These are phyloP conservation scores for Hippolais icterina DNA, from an alignment of 2,113 vertebrate species.

Conservation along the genomic window DNA sequence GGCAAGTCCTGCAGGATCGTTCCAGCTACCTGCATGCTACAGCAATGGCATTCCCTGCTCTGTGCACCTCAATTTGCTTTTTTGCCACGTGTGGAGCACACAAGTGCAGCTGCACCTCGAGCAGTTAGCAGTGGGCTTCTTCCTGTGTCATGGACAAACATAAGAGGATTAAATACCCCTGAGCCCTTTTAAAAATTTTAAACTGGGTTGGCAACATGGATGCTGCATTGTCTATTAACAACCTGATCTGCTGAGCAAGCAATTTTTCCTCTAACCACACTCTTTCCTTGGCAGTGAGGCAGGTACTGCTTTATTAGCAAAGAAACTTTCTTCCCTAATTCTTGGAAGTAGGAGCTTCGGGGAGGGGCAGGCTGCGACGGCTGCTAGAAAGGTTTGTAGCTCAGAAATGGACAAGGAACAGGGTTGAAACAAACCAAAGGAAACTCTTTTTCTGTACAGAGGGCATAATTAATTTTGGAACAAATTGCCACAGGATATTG, in stretches of 20 bases:
- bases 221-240: constrained; percentile 5
- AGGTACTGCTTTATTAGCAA: constrained; percentile 4
- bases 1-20: constrained; percentile 18
- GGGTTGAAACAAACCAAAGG: constrained; percentile 13
- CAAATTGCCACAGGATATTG: not conserved
- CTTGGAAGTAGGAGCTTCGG: constrained; percentile 26
- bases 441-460: not conserved
- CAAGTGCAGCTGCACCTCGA: not conserved
- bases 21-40: not conserved
- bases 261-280: not conserved
- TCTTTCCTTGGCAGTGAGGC: constrained; percentile 18
- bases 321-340: constrained; percentile 51
- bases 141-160: not conserved
- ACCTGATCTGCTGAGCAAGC: constrained; percentile 43
- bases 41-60: constrained; percentile 19
- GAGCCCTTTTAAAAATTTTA: not conserved
- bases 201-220: not conserved
- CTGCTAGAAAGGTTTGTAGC: not conserved
- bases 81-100: not conserved
- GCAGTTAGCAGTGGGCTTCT: not conserved
- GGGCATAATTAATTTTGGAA: not conserved
- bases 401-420: not conserved
- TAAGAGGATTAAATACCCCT: not conserved
- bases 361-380: not conserved
- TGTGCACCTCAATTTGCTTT: not conserved